phyloP scores from a whole-genome alignment of 2,797 vertebrate genomes.

The Monodelphis domestica region DNA sequence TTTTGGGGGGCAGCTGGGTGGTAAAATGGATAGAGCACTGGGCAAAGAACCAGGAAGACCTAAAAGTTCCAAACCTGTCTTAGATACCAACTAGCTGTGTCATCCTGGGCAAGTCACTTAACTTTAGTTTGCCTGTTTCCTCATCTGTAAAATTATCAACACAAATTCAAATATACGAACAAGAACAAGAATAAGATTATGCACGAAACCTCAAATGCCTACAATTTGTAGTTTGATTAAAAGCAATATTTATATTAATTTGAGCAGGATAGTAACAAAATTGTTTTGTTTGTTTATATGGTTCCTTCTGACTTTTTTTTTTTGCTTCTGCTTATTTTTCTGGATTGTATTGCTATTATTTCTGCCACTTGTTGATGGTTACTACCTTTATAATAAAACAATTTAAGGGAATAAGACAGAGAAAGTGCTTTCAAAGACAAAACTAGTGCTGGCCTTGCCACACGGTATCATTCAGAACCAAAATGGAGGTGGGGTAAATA shows the following conservation, averaged over 20 bases:
- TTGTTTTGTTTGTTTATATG: background rate
- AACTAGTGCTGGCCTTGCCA: background rate
- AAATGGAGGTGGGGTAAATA: background rate
- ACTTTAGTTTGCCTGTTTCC: background rate
- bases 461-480: background rate
- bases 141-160: background rate
- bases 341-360: background rate
- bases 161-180: background rate
- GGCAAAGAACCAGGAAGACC: background rate
- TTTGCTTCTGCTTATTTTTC: background rate
- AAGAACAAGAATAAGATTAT: background rate
- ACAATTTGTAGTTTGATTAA: background rate
- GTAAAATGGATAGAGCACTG: background rate
- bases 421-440: background rate
- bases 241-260: background rate
- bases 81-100: background rate
- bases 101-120: background rate
- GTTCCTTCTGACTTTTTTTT: background rate
- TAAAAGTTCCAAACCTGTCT: background rate
- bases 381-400: background rate
- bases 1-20: background rate
- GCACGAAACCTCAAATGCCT: background rate
- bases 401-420: background rate
- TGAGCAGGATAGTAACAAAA: background rate
- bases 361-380: background rate